Evolutionary conservation across 1,140 invertebrate species (phyloP).

Genomic region (Stenopsyche tienmushanensis): DNA sequence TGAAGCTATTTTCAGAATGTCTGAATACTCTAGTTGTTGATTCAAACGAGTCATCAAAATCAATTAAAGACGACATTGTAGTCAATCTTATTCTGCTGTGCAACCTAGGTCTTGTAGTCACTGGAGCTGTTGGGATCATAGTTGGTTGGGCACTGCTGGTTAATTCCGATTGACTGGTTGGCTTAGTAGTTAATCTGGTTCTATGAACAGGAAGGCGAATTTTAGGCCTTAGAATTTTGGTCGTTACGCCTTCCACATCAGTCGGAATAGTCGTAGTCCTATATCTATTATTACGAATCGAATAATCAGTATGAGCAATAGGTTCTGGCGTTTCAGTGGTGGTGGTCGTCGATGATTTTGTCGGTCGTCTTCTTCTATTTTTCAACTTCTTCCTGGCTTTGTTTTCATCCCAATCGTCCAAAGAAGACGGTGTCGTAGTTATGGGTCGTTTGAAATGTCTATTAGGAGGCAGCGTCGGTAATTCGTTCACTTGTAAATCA

Average conservation of each 20-base stretch:
- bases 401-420: constrained; percentile 47
- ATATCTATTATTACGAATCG: constrained; percentile 23
- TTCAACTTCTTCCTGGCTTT: constrained; percentile 51
- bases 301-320: constrained; percentile 16
- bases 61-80: constrained; percentile 47
- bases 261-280: constrained; percentile 40
- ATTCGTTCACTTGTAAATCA: constrained; percentile 39
- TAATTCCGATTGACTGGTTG: constrained; percentile 50
- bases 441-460: constrained; percentile 52
- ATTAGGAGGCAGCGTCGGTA: constrained; percentile 53
- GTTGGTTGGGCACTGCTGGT: constrained; percentile 54
- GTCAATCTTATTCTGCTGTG: constrained; percentile 49
- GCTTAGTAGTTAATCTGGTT: constrained; percentile 48
- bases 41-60: constrained; percentile 47
- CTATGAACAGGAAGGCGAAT: constrained; percentile 43
- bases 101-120: constrained; percentile 42
- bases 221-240: constrained; percentile 48
- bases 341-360: constrained; percentile 27
- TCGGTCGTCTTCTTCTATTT: constrained; percentile 50
- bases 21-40: constrained; percentile 45
- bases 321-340: constrained; percentile 11
- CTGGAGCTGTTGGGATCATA: constrained; percentile 50
- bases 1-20: constrained; percentile 39
- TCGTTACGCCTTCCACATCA: constrained; percentile 45
- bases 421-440: constrained; percentile 37